Evolutionary conservation across 2,113 vertebrate species (phyloP).

Genomic region (Ameiurus melas): DNA sequence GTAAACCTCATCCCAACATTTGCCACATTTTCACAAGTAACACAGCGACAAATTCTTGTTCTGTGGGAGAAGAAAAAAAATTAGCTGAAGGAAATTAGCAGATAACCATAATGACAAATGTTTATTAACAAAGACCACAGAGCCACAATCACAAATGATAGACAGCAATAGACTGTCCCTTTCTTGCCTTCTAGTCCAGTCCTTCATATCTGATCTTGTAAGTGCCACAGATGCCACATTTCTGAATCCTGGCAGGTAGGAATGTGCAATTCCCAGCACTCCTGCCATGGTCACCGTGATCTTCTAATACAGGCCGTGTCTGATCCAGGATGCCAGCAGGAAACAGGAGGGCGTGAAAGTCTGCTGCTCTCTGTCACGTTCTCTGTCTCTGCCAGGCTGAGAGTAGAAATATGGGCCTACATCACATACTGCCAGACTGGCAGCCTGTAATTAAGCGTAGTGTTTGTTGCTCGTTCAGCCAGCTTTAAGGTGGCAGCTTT

Average conservation of each 20-base stretch:
- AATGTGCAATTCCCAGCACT: not conserved
- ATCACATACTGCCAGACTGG: constrained; percentile 46
- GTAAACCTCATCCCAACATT: not conserved
- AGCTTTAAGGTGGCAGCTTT: constrained; percentile 60
- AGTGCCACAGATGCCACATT: not conserved
- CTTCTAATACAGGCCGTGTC: constrained; percentile 21
- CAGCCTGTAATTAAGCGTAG: constrained; percentile 64
- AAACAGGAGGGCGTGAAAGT: constrained; percentile 43
- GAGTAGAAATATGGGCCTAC: constrained; percentile 45
- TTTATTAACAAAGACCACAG: not conserved
- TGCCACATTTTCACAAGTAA: constrained; percentile 1
- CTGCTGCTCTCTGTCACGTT: constrained; percentile 20
- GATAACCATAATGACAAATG: not conserved
- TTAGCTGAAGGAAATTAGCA: not conserved
- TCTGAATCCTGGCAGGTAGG: not conserved
- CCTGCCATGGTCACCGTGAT: not conserved
- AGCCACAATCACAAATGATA: constrained; percentile 4
- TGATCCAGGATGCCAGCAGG: constrained; percentile 10
- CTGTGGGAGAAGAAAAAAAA: not conserved
- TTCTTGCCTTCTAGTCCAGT: constrained; percentile 8
- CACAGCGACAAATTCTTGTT: not conserved
- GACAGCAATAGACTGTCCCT: not conserved
- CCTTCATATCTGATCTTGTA: constrained; percentile 10
- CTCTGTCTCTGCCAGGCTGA: constrained; percentile 33
- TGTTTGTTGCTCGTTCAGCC: constrained; percentile 51